Evolutionary conservation across 2,888 invertebrate genomes (phyloP).

Genomic region (Meteorus colon): DNA sequence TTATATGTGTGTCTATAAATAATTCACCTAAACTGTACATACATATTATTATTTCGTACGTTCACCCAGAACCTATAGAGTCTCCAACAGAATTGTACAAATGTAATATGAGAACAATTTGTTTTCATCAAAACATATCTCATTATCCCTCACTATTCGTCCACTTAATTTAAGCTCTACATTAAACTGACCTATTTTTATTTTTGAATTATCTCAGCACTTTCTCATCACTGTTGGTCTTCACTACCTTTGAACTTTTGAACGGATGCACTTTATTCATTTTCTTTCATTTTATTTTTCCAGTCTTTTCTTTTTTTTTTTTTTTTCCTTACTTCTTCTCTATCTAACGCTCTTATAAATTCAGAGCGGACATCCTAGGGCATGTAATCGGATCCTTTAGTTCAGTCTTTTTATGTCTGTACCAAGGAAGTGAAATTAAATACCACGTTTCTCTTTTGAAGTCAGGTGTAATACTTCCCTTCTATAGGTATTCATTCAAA

Average conservation of each 20-base stretch:
- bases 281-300: neutral
- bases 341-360: conserved; percentile 21
- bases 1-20: conserved; percentile 31
- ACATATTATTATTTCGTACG: conserved; percentile 9
- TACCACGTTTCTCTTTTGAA: conserved; percentile 40
- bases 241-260: conserved; percentile 19
- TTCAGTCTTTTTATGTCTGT: conserved; percentile 36
- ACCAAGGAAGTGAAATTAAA: conserved; percentile 52
- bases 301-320: neutral
- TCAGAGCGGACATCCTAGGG: conserved; percentile 21
- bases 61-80: conserved; percentile 25
- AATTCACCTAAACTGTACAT: conserved; percentile 9
- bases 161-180: conserved; percentile 2
- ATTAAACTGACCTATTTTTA: conserved; percentile 25
- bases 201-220: neutral
- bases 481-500: neutral
- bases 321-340: neutral
- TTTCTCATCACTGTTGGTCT: neutral
- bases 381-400: conserved; percentile 42
- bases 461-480: conserved; percentile 18
- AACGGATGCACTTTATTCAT: conserved; percentile 18
- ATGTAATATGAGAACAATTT: conserved; percentile 26
- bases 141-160: too few relatives aligned
- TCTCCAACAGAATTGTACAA: conserved; percentile 10
- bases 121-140: neutral